These are phyloP conservation scores for Tanytarsus gracilentus DNA, from an alignment of 2,888 invertebrate species.

Conservation along the genomic window DNA sequence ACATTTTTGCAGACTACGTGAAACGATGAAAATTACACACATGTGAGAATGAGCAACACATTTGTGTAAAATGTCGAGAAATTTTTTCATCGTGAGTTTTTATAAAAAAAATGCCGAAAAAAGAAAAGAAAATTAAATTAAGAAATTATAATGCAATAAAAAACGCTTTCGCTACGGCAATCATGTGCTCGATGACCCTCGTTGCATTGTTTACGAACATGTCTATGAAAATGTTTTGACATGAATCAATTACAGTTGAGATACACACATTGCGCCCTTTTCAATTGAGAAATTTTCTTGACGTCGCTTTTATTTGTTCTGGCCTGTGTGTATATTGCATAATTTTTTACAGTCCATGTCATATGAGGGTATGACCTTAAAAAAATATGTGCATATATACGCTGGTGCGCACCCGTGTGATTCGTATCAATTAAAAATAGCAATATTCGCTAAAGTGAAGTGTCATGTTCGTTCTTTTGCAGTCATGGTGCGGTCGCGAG, in stretches of 20 bases:
- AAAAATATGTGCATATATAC: not conserved
- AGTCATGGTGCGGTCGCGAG: too few species aligned
- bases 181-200: not conserved
- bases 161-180: conserved; percentile 4
- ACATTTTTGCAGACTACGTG: conserved; percentile 1
- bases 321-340: not conserved
- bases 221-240: conserved; percentile 10
- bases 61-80: too few species aligned
- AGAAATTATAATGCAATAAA: not conserved
- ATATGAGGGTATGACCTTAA: too few species aligned
- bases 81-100: too few species aligned
- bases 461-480: not conserved
- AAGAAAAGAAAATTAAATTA: conserved; percentile 6
- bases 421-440: conserved; percentile 2
- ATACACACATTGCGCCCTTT: conserved; percentile 3
- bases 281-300: not conserved
- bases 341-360: too few species aligned
- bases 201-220: too few species aligned
- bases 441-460: not conserved
- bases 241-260: conserved; percentile 1
- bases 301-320: not conserved
- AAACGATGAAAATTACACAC: not conserved
- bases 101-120: conserved; percentile 9
- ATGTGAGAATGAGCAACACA: too few species aligned
- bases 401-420: too few species aligned